A percentile compares a stretch with the other conserved stretches of the same genome.
These are phyloP conservation scores for Apodemus speciosus DNA, from an alignment of 2,113 vertebrate genomes.

Conservation along the genomic window DNA sequence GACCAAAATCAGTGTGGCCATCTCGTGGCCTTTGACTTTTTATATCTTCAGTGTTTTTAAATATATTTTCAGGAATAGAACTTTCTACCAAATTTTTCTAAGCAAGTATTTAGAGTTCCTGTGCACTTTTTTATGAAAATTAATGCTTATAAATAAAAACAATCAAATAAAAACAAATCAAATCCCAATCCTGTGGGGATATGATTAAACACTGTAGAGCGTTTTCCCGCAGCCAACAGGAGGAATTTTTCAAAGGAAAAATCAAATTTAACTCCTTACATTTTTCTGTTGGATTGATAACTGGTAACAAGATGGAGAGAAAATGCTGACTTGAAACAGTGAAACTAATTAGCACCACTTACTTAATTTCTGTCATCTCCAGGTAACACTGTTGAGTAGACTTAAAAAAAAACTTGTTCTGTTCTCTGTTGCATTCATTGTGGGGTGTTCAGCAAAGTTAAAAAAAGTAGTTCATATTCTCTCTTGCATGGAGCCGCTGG, in stretches of 20 bases:
- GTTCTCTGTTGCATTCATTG: conserved; percentile 1
- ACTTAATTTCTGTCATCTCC: conserved; percentile 48
- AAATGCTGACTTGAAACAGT: conserved; percentile 50
- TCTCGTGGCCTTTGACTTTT: conserved; percentile 9
- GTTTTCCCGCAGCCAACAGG: background rate
- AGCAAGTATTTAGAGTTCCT: background rate
- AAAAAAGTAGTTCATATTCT: conserved; percentile 5
- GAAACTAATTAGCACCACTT: conserved; percentile 33
- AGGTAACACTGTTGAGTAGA: conserved; percentile 31
- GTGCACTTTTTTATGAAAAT: background rate
- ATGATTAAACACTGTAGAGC: conserved; percentile 33
- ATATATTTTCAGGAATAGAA: conserved; percentile 40
- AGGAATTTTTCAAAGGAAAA: conserved; percentile 41
- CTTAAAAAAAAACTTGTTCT: background rate
- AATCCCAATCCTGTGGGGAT: background rate
- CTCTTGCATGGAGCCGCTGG: background rate
- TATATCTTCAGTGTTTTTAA: conserved; percentile 52
- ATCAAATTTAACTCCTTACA: background rate
- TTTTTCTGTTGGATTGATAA: background rate
- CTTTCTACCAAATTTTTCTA: conserved; percentile 36
- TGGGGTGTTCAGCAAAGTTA: background rate
- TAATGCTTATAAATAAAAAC: conserved; percentile 8
- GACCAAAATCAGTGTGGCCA: background rate
- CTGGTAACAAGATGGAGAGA: conserved; percentile 18
- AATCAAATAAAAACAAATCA: no score